Base-by-base conservation (phyloP, 2,797 vertebrate genomes). In the Lutjanus argentimaculatus region DNA sequence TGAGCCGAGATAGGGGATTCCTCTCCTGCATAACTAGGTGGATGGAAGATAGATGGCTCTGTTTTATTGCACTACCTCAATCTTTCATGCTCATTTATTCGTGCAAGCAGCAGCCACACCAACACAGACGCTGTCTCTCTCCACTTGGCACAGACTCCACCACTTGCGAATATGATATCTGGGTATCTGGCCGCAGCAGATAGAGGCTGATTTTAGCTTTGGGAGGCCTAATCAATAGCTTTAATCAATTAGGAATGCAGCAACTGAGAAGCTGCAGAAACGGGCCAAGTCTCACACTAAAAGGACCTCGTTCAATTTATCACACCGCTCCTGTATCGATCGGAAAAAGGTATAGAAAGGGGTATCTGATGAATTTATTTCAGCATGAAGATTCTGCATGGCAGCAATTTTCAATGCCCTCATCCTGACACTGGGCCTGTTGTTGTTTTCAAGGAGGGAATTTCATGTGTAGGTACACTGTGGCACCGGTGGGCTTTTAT, bases 161-260 rank as follows among this genome's bases (percentile, higher is more conserved):
- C 19, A 36, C 68, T 68, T 70, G 63, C 1, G 12, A 85, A 79
- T 80, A 80, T 80, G 82, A 89, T 74, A 85, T 85, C 80, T 82
- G 85, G 77, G 43, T 68, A 85, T 89, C 67, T 85, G 75, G 70
- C 58, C 17, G 6, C 4, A 51, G 70, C 55, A 86, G 87, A 89
- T 42, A 65, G 45, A 76, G 72, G 71, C 76, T 22, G 84, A 58
- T 77, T 87, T 84, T 56, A 73, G 75, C 75, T 81, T 81, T 67
- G 17, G 80, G 72, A 79, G 65, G 53, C 48, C 67, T 64, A 83
- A 92, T 93, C 91, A 67, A 94, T 92, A 77, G 17, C 75, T 91
- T 85, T 82, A 92, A 92, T 94, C 86, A 88, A 90, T 92, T 90
- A 90, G 79, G 86, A 85, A 89, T 82, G 88, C 82, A 83, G 89